Evolutionary conservation across 2,888 invertebrate genomes (phyloP).

Genomic region (Drosophila cracens): DNA sequence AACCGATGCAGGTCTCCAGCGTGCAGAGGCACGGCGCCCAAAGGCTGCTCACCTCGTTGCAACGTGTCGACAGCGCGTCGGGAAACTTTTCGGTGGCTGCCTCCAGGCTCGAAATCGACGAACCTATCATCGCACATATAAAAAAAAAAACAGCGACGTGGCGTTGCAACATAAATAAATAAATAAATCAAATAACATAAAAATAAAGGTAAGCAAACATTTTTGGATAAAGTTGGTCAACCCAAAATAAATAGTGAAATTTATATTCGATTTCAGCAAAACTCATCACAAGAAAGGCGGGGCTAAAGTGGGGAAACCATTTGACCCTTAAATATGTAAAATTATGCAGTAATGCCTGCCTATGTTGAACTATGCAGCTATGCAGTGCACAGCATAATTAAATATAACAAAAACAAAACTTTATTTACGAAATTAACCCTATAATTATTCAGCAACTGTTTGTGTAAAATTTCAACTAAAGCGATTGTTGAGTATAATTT

Average conservation of each 20-base stretch:
- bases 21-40: conserved; percentile 93
- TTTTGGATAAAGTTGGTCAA: conserved; percentile 15
- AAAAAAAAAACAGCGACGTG: neutral
- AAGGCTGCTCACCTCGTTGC: conserved; percentile 89
- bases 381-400: neutral
- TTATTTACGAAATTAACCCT: neutral
- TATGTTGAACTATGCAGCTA: neutral
- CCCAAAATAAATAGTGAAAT: conserved; percentile 2
- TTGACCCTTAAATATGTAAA: neutral
- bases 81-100: conserved; percentile 91
- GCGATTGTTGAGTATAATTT: neutral
- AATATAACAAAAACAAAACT: neutral
- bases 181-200: neutral
- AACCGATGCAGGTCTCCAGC: conserved; percentile 95
- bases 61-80: conserved; percentile 85
- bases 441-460: neutral
- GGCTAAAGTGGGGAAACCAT: neutral
- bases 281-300: neutral
- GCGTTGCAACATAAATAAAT: neutral
- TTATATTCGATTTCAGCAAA: conserved; percentile 13
- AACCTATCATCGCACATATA: conserved; percentile 85
- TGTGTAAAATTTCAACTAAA: neutral
- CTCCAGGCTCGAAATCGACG: conserved; percentile 90
- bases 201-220: neutral
- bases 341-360: neutral